Evolutionary conservation across 2,888 invertebrate genomes (phyloP), one percentile per base, ranked within the genome.

Genomic region (Chloroclystis v-ata): DNA sequence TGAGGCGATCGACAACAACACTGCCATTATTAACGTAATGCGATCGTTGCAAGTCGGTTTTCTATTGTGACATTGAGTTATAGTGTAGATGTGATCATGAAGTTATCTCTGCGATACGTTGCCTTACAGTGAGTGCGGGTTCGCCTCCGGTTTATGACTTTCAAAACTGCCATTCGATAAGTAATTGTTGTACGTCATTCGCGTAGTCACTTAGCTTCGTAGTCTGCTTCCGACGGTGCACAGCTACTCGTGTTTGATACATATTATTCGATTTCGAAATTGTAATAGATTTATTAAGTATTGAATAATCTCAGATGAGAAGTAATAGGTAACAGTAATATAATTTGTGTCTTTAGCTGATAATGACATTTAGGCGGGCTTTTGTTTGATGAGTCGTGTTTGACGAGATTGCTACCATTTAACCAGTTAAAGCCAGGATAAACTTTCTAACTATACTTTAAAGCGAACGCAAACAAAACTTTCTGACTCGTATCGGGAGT

Each of bases 261-360:
- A 82, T 83, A 80, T 79, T 85, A 84, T 82, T 86, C 82, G 70
- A 86, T 82, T 82, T 80, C 78, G 78, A 84, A 86, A 83, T 78
- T 81, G 82, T 85, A 82, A 85, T 85, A 87, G 83, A 76, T 75
- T 82, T 81, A 80, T 78, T 84, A 83, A 83, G 78, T 81, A 79
- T 72, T 69, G 80, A 81, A 80, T 84, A 84, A 79, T 85, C 83
- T 85, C 83, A 74, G 69, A 75, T 54, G 83, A 83, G 80, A 82
- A 75, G 62, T 82, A 82, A 79, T 82, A 78, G 80, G 60, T 82
- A 84, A 83, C 80, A 72, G 62, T 84, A 84, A 83, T 81, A 86
- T 86, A 85, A 86, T 87, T 86, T 85, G 85, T 85, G 87, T 86
- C 81, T 82, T 59, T 87, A 87, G 87, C 76, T 82, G 77, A 77